These are phyloP conservation scores for Lagopus leucura DNA, from an alignment of 2,113 vertebrate species.

Conservation along the genomic window DNA sequence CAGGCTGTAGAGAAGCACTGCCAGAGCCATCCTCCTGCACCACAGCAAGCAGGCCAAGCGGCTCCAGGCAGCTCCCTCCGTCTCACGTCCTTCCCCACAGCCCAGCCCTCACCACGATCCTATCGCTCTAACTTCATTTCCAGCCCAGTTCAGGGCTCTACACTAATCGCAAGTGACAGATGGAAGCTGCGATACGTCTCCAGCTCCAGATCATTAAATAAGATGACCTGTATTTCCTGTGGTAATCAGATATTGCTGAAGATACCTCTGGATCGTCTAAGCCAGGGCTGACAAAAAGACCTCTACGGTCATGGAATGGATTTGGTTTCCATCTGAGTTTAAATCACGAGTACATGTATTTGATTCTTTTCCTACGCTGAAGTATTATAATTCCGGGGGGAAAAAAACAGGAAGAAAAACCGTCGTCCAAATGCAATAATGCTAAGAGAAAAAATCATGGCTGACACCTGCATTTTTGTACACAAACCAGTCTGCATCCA, in stretches of 20 bases:
- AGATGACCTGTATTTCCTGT: constrained; percentile 20
- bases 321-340: background rate
- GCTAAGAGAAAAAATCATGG: background rate
- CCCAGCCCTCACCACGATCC: background rate
- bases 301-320: background rate
- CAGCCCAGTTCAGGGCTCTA: background rate
- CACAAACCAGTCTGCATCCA: background rate
- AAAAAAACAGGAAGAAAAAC: background rate
- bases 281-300: background rate
- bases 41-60: accelerated
- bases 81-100: background rate
- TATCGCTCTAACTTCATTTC: background rate
- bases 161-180: constrained; percentile 7
- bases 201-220: constrained; percentile 43
- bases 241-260: constrained; percentile 27
- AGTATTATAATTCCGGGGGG: background rate
- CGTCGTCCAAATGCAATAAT: background rate
- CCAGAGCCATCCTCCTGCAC: background rate
- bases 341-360: background rate
- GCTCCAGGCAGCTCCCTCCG: background rate
- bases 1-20: background rate
- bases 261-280: constrained; percentile 5
- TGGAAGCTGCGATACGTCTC: constrained; percentile 17
- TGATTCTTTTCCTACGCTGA: background rate
- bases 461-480: background rate